Evolutionary conservation across 1,140 invertebrate species (phyloP).

Genomic region (Bombyx mandarina): DNA sequence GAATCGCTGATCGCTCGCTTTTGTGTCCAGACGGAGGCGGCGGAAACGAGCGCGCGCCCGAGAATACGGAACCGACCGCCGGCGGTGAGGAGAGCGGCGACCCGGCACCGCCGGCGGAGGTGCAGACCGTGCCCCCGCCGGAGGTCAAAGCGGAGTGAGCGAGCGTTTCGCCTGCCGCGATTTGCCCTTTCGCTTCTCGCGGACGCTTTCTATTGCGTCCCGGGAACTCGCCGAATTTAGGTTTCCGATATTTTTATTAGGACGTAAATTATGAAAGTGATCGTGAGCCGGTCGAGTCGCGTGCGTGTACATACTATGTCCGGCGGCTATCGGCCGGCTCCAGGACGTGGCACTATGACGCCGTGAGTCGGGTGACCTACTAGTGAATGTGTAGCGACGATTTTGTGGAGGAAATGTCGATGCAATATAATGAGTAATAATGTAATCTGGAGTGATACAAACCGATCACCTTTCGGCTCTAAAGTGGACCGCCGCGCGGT

Average conservation of each 20-base stretch:
- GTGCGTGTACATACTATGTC: background rate
- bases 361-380: constrained; percentile 51
- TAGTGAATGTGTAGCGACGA: constrained; percentile 66
- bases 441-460: constrained; percentile 45
- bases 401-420: constrained; percentile 54
- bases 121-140: constrained; percentile 24
- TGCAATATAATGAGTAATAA: constrained; percentile 61
- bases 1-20: constrained; percentile 4
- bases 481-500: constrained; percentile 34
- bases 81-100: constrained; percentile 27
- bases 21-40: constrained; percentile 34
- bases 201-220: constrained; percentile 13
- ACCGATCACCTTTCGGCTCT: constrained; percentile 29
- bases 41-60: constrained; percentile 27
- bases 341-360: constrained; percentile 44
- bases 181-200: constrained; percentile 13
- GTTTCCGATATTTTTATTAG: constrained; percentile 59
- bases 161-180: constrained; percentile 10
- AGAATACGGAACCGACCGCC: constrained; percentile 26
- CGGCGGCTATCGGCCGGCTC: background rate
- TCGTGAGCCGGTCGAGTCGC: constrained; percentile 19
- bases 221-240: constrained; percentile 32
- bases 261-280: constrained; percentile 67
- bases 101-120: constrained; percentile 26
- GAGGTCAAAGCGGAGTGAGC: constrained; percentile 48